These are phyloP conservation scores for Andrena praecox DNA, from an alignment of 2,888 invertebrate species.

Conservation along the genomic window DNA sequence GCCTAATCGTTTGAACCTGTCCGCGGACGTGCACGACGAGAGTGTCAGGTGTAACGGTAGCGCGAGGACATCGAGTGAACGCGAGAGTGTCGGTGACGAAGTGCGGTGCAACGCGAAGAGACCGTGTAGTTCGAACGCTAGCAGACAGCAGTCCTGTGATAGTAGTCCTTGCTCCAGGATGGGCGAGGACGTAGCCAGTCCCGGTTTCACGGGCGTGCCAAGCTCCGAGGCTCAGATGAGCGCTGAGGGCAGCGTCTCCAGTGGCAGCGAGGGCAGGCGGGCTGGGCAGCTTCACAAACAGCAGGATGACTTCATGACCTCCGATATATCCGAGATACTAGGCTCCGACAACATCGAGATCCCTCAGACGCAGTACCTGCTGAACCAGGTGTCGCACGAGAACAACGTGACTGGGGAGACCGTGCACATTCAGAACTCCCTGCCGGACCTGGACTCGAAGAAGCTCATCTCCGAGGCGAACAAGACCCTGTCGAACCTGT, in stretches of 20 bases:
- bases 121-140: conserved; percentile 31
- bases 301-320: conserved; percentile 71
- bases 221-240: not conserved
- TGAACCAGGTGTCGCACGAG: conserved; percentile 85
- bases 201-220: not conserved
- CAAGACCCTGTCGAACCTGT: conserved; percentile 83
- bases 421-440: conserved; percentile 80
- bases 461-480: conserved; percentile 84
- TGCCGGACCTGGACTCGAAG: conserved; percentile 82
- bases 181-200: conserved; percentile 27
- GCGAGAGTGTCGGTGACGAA: conserved; percentile 55
- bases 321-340: conserved; percentile 77
- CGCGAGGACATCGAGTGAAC: conserved; percentile 57
- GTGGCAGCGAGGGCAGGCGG: conserved; percentile 1
- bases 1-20: conserved; percentile 56
- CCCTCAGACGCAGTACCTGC: conserved; percentile 89
- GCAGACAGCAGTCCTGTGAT: conserved; percentile 43
- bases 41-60: conserved; percentile 48
- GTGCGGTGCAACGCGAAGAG: conserved; percentile 50
- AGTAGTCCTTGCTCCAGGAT: conserved; percentile 36
- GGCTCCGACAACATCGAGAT: conserved; percentile 85
- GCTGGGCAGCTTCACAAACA: conserved; percentile 21
- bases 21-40: conserved; percentile 51
- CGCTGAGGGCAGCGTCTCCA: conserved; percentile 20
- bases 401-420: conserved; percentile 76